Evolutionary conservation across 2,113 vertebrate species (phyloP).

Genomic region (Stegostoma tigrinum): DNA sequence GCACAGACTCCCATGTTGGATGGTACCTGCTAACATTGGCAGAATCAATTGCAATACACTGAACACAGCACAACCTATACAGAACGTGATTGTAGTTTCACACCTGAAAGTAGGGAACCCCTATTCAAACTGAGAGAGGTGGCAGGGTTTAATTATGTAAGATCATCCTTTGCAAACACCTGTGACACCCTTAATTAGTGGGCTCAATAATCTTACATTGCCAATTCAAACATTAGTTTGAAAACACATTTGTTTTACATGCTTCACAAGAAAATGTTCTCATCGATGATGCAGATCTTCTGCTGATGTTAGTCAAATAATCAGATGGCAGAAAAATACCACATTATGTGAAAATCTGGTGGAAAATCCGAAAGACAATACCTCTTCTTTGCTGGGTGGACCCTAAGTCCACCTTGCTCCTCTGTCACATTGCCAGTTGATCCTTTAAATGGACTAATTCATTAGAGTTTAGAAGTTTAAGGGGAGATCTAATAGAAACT

Average conservation of each 20-base stretch:
- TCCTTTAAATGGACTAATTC: neutral
- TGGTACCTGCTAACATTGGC: neutral
- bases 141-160: neutral
- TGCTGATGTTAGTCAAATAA: neutral
- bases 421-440: neutral
- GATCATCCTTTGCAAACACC: neutral
- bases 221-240: neutral
- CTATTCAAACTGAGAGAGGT: neutral
- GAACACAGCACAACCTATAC: neutral
- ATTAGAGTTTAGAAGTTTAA: too few species aligned
- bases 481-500: too few species aligned
- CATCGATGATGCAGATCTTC: neutral
- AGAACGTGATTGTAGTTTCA: neutral
- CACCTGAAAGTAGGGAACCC: neutral
- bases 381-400: neutral
- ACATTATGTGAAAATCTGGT: neutral
- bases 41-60: neutral
- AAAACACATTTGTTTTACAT: neutral
- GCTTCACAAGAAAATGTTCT: neutral
- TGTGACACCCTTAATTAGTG: neutral
- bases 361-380: neutral
- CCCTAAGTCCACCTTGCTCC: too few species aligned
- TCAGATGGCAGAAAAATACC: neutral
- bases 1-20: neutral
- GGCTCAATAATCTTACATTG: neutral